Conservation (phyloP, 2,888 invertebrate genomes). For the Stratiomys singularior region DNA sequence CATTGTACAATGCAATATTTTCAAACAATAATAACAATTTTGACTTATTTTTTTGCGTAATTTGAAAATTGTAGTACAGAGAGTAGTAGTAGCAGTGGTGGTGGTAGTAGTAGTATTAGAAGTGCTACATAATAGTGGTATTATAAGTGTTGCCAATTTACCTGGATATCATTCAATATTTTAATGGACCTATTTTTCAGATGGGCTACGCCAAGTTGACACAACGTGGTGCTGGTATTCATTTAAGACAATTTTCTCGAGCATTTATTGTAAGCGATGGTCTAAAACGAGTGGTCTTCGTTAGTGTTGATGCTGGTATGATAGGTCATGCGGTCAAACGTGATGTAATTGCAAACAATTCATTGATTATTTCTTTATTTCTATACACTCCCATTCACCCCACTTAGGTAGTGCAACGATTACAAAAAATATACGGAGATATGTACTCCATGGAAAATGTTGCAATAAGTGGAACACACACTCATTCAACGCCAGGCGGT, state of each 20-base stretch:
- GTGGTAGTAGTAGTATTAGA: no score
- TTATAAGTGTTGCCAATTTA: no score
- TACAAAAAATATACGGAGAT: slow-evolving; percentile 74
- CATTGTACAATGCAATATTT: no score
- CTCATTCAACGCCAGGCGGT: slow-evolving; percentile 90
- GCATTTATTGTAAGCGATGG: slow-evolving; percentile 85
- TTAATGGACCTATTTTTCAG: no score
- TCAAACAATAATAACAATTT: no score
- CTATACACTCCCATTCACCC: slow-evolving; percentile 5
- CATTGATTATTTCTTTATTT: slow-evolving; percentile 8
- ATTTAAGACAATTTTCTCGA: slow-evolving; percentile 86
- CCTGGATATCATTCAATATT: no score
- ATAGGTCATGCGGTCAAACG: slow-evolving; percentile 81
- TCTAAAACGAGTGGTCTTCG: slow-evolving; percentile 78
- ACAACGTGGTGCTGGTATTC: slow-evolving; percentile 86
- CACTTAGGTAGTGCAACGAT: slow-evolving; percentile 81
- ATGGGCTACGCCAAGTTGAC: slow-evolving; percentile 93
- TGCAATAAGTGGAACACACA: slow-evolving; percentile 90
- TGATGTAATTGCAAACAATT: slow-evolving; percentile 70
- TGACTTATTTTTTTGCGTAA: no score
- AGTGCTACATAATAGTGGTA: no score
- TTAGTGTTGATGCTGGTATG: slow-evolving; percentile 90
- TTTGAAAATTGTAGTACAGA: no score
- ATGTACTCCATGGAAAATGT: slow-evolving; percentile 83
- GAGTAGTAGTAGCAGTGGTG: no score